Percentiles rank a stretch among this genome's conserved stretches.
phyloP scores from a whole-genome alignment of 2,888 invertebrate species.

The Anorthoa munda region DNA sequence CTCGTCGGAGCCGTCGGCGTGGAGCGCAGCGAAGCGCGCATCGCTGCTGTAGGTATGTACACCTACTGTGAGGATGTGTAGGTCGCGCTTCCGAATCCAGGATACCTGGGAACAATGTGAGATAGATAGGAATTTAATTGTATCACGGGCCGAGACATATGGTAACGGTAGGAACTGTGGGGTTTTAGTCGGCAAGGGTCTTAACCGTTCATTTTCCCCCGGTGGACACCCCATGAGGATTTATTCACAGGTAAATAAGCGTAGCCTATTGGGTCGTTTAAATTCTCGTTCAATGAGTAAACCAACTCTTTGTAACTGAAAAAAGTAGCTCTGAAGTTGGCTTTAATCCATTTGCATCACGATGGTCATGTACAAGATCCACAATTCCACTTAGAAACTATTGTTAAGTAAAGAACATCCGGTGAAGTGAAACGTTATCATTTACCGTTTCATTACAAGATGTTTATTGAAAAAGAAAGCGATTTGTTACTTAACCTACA shows the following conservation, averaged over 20 bases:
- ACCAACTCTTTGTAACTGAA: too few species aligned
- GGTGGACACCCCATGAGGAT: too few species aligned
- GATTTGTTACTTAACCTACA: not conserved
- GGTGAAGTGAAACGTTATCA: not conserved
- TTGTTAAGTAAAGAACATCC: not conserved
- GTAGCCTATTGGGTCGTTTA: too few species aligned
- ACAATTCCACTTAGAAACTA: not conserved
- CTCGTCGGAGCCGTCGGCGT: constrained; percentile 92
- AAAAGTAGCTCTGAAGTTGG: too few species aligned
- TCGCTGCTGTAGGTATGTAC: constrained; percentile 93
- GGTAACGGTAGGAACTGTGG: too few species aligned
- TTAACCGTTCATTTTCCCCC: too few species aligned
- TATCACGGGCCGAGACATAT: too few species aligned
- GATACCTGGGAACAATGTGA: constrained; percentile 92
- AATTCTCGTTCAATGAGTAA: too few species aligned
- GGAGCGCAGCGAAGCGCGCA: constrained; percentile 92
- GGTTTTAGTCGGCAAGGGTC: too few species aligned
- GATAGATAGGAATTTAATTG: too few species aligned
- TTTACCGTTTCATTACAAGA: not conserved
- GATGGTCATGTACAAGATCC: not conserved
- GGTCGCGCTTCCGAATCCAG: constrained; percentile 96
- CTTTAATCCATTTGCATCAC: not conserved
- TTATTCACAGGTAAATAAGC: too few species aligned
- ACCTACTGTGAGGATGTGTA: constrained; percentile 93
- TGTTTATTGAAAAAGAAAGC: not conserved